These are phyloP conservation scores for Actinernus sp. DNA, from an alignment of 92 coral and sea anemone species.

Conservation along the genomic window DNA sequence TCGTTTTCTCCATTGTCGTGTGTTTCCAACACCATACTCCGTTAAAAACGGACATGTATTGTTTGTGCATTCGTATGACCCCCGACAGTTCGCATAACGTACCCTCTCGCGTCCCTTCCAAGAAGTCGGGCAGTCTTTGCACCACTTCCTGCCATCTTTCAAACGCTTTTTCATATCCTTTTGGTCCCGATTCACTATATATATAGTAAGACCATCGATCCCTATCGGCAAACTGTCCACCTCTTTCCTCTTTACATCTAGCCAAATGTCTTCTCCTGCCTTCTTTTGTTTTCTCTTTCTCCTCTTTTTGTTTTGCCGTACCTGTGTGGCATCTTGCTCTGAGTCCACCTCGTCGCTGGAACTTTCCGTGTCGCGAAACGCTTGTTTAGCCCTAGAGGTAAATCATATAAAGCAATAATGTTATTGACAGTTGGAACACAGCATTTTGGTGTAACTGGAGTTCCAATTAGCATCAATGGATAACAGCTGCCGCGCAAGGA, in stretches of 20 bases:
- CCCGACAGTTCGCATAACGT: constrained; percentile 54
- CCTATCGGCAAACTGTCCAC: constrained; percentile 45
- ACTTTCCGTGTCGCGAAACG: background rate
- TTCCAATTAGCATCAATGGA: no score
- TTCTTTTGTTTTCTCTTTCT: constrained; percentile 4
- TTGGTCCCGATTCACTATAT: background rate
- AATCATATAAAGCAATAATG: no score
- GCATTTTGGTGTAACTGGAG: no score
- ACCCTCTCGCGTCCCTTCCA: constrained; percentile 52
- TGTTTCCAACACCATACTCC: constrained; percentile 41
- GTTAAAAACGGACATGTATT: constrained; percentile 26
- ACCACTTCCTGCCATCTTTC: constrained; percentile 56
- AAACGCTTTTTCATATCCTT: background rate
- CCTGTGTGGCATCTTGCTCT: no score
- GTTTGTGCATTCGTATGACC: constrained; percentile 32
- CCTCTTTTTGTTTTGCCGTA: background rate
- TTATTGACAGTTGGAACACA: no score
- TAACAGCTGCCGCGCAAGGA: no score
- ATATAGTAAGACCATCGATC: constrained; percentile 28
- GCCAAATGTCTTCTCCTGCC: constrained; percentile 29
- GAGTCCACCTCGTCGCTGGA: background rate
- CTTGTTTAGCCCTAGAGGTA: background rate
- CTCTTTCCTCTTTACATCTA: constrained; percentile 5
- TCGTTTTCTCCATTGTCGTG: constrained; percentile 30
- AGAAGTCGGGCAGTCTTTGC: constrained; percentile 45